Conservation (phyloP, 1,140 invertebrate genomes). For the Panulirus ornatus region DNA sequence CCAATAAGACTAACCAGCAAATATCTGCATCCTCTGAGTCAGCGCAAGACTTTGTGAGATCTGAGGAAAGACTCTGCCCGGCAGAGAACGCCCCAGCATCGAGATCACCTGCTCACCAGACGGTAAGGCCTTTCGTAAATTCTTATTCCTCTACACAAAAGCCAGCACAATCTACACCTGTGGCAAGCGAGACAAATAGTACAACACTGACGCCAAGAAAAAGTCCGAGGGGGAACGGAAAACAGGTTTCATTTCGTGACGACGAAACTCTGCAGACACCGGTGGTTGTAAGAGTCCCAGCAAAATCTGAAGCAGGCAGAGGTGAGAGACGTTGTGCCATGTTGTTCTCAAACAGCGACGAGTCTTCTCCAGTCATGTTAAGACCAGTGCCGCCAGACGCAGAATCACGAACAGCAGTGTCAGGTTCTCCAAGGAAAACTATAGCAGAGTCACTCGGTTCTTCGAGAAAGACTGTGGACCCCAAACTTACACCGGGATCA, state of each 20-base stretch:
- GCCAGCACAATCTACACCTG: neutral
- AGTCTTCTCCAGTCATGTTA: neutral
- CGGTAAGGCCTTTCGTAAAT: neutral
- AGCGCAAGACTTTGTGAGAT: neutral
- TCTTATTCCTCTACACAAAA: neutral
- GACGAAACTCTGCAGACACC: constrained; percentile 10
- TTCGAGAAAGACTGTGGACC: neutral
- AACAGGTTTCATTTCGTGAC: constrained; percentile 42
- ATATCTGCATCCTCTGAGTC: neutral
- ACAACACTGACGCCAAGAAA: neutral
- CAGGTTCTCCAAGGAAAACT: neutral
- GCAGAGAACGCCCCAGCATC: neutral
- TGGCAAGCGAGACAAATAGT: neutral
- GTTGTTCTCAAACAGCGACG: constrained; percentile 29
- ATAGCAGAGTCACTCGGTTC: neutral
- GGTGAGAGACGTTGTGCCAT: constrained; percentile 39
- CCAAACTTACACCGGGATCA: neutral
- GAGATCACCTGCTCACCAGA: neutral
- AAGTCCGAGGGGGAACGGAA: neutral
- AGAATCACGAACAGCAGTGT: neutral
- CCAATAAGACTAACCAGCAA: neutral
- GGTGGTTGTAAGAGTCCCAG: constrained; percentile 6
- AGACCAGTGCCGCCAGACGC: neutral
- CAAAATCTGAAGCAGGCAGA: constrained; percentile 4
- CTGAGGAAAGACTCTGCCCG: neutral